phyloP scores from a whole-genome alignment of 1,140 invertebrate species.

The Papilio helenus region DNA sequence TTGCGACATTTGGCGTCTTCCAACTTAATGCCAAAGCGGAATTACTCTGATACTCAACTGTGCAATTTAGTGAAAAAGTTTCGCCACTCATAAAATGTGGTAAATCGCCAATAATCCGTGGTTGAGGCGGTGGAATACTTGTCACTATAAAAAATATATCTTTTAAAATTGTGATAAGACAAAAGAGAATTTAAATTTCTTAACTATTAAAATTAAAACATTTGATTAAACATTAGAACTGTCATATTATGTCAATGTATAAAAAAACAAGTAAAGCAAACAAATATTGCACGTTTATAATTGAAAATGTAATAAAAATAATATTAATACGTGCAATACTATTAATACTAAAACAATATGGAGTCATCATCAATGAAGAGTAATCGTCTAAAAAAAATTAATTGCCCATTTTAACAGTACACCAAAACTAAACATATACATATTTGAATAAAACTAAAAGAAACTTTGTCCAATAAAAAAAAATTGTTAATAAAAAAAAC shows the following conservation, averaged over 20 bases:
- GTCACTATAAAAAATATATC: conserved; percentile 46
- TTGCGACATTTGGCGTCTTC: conserved; percentile 46
- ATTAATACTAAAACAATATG: conserved; percentile 19
- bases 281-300: conserved; percentile 42
- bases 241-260: conserved; percentile 26
- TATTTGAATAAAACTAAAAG: conserved; percentile 6
- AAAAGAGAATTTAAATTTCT: neutral
- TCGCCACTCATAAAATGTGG: conserved; percentile 63
- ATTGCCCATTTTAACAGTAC: conserved; percentile 20
- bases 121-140: conserved; percentile 49
- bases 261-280: conserved; percentile 38
- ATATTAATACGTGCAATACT: conserved; percentile 40
- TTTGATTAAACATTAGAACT: conserved; percentile 24
- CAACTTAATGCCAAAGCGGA: conserved; percentile 56
- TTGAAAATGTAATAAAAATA: conserved; percentile 22
- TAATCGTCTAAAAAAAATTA: conserved; percentile 20
- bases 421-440: conserved; percentile 17
- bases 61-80: conserved; percentile 67
- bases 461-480: conserved; percentile 29
- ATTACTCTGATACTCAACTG: conserved; percentile 55
- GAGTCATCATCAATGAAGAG: neutral
- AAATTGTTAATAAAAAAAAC: neutral
- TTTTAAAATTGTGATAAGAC: conserved; percentile 1
- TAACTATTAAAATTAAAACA: conserved; percentile 16
- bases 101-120: conserved; percentile 46